These are phyloP conservation scores for Ladona fulva DNA, from an alignment of 1,140 invertebrate genomes.

Conservation along the genomic window DNA sequence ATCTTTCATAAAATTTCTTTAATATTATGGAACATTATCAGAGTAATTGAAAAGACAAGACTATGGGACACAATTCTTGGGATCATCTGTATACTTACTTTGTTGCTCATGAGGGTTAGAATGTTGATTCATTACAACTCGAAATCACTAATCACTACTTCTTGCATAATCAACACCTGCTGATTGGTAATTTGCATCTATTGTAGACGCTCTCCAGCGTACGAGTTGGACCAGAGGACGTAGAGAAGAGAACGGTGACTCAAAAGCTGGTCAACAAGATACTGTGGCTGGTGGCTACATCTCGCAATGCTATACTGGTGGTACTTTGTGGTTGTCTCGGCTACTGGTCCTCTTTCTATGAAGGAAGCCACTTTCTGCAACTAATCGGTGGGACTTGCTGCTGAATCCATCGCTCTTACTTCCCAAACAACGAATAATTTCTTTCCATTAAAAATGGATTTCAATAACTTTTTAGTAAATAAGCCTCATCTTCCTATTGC, in stretches of 20 bases:
- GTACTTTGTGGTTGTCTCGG: conserved; percentile 34
- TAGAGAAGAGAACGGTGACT: conserved; percentile 36
- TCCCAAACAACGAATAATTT: too few relatives aligned
- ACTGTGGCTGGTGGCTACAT: conserved; percentile 41
- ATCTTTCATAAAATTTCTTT: too few relatives aligned
- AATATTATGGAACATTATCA: too few relatives aligned
- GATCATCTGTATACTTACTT: conserved; percentile 55
- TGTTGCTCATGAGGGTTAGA: conserved; percentile 59
- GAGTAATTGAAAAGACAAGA: conserved; percentile 48
- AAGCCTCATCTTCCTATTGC: too few relatives aligned
- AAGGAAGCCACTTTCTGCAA: conserved; percentile 41
- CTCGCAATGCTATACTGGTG: conserved; percentile 42
- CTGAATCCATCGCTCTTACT: neutral
- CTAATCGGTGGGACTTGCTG: conserved; percentile 46
- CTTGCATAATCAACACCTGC: neutral
- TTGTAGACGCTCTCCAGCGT: conserved; percentile 49
- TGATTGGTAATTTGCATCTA: conserved; percentile 5
- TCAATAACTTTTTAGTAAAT: too few relatives aligned
- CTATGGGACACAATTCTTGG: conserved; percentile 61
- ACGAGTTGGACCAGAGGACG: conserved; percentile 43
- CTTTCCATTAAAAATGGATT: too few relatives aligned
- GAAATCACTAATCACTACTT: neutral
- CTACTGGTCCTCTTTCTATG: conserved; percentile 37
- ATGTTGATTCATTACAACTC: neutral
- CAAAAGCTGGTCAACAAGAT: conserved; percentile 41